Percentiles rank a stretch among this genome's conserved stretches.
These are phyloP conservation scores for Agrochola circellaris DNA, from an alignment of 2,888 invertebrate genomes.

Conservation along the genomic window DNA sequence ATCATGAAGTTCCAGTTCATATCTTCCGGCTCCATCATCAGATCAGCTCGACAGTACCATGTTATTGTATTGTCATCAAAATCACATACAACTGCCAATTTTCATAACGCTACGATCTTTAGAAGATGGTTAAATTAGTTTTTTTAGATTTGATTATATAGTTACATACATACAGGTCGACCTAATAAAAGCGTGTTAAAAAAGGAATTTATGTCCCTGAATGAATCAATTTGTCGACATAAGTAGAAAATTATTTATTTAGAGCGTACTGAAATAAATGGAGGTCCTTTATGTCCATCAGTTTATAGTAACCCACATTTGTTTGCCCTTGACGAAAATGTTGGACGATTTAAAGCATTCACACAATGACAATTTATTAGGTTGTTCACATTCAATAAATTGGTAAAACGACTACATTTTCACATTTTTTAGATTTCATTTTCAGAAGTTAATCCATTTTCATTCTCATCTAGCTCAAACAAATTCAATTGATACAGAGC, in stretches of 20 bases:
- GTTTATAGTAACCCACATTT: background rate
- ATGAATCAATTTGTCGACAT: conserved; percentile 24
- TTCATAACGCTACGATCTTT: no score
- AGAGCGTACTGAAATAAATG: conserved; percentile 16
- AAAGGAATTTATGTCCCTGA: background rate
- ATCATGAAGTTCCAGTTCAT: no score
- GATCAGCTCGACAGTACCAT: no score
- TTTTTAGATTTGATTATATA: no score
- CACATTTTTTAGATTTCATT: background rate
- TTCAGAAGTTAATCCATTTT: background rate
- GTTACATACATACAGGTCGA: no score
- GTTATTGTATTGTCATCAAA: no score
- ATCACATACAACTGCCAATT: no score
- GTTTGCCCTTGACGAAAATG: background rate
- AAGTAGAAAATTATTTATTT: conserved; percentile 25
- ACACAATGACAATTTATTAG: background rate
- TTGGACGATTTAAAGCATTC: background rate
- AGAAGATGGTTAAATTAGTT: no score
- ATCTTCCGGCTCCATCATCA: no score
- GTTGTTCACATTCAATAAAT: background rate
- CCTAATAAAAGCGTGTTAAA: no score
- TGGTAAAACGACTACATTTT: conserved; percentile 7
- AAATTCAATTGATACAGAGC: conserved; percentile 6
- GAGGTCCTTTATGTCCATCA: background rate
- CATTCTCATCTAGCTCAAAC: conserved; percentile 9